Evolutionary conservation across 2,888 invertebrate species (phyloP), one percentile per base, ranked within the genome.

Genomic region (Urechis unicinctus): DNA sequence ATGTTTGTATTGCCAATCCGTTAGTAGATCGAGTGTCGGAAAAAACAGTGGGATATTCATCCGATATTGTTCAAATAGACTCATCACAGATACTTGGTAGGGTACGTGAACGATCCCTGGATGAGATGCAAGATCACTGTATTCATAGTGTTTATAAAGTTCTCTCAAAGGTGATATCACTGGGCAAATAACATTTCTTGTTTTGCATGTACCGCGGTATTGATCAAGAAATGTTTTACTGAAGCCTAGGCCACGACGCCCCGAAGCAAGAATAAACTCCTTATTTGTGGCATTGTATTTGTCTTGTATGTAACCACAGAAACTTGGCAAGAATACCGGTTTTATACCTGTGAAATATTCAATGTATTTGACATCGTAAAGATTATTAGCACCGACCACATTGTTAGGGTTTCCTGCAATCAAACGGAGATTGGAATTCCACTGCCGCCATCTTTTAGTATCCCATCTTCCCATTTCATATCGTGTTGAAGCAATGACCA

Each of bases 21-120:
- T 60, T n/a, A 60, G 56, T 22, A 60, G 53, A 2, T 53, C 46
- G 6, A 48, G 42, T 17, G 56, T 53, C 21, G 60, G 60, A 42
- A 52, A 52, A 49, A 60, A 60, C 44, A 60, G 36, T 24, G 60
- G 60, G 21, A 60, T 58, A 51, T 58, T 58, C 58, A 58, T 58
- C 21, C 60, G 58, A 46, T 60, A 60, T 36, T 58, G 60, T 36
- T 60, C 60, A 28, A 58, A 58, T 25, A 60, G 50, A 41, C 56
- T 56, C 57, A 60, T 58, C 30, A 56, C 56, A 2, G 60, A 60
- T 5, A 58, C 49, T 46, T 59, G 59, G 41, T 59, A 57, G 2
- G 59, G 59, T 2, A 59, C 49, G 51, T 57, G 51, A 2, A 59
- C 45, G 24, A 59, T 36, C 9, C 56, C 59, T 45, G 36, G 41